Evolutionary conservation across 30 jellyfish, hydroid and myxozoan species (phyloP).

Genomic region (Morbakka virulenta): DNA sequence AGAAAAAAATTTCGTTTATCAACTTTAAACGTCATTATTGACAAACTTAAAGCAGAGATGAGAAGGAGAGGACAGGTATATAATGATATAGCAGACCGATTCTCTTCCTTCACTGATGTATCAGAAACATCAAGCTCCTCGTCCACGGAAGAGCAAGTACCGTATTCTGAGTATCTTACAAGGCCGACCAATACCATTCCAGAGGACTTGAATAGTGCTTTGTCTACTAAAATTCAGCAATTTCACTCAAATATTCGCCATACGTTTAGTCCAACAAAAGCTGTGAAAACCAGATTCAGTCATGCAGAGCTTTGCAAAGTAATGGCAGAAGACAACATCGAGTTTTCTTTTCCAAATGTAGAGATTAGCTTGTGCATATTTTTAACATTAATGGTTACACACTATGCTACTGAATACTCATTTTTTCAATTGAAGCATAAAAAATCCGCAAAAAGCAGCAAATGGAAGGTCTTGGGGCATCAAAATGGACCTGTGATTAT

Average conservation of each 20-base stretch:
- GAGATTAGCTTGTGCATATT: too few species aligned
- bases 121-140: not conserved
- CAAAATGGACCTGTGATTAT: not conserved
- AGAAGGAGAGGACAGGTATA: not conserved
- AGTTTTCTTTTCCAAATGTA: too few species aligned
- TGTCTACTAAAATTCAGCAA: too few species aligned
- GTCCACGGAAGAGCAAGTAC: not conserved
- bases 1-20: not conserved
- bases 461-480: not conserved
- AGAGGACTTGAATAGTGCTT: not conserved
- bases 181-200: not conserved
- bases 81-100: not conserved
- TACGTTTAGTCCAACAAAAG: too few species aligned
- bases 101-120: not conserved
- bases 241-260: too few species aligned
- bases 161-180: not conserved
- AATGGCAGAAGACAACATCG: too few species aligned
- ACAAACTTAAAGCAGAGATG: not conserved
- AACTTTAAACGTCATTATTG: not conserved
- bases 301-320: not conserved
- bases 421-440: not conserved
- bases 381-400: too few species aligned
- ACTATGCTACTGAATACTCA: not conserved
- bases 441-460: not conserved
- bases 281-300: not conserved